These are phyloP conservation scores for Oryzias curvinotus DNA, from an alignment of 2,113 vertebrate genomes.

Conservation along the genomic window DNA sequence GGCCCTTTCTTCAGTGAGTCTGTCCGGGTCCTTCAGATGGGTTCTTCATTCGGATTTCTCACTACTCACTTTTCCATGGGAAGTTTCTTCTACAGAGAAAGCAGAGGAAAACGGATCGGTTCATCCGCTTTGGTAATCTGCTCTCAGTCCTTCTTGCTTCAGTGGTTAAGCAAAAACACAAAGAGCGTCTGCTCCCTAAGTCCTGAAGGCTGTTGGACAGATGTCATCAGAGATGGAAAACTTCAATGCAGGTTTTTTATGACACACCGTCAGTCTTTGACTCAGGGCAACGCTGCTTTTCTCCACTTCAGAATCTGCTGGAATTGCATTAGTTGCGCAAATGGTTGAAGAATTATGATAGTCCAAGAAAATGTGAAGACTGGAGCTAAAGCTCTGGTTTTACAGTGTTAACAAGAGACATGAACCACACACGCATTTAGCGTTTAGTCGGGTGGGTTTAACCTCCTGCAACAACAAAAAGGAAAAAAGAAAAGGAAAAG, in stretches of 20 bases:
- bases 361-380: too few relatives aligned
- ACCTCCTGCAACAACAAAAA: too few relatives aligned
- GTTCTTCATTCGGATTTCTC: neutral
- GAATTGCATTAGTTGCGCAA: too few relatives aligned
- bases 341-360: too few relatives aligned
- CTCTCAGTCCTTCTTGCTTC: slow-evolving; percentile 45
- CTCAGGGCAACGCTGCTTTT: too few relatives aligned
- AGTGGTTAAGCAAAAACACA: slow-evolving; percentile 44
- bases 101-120: slow-evolving; percentile 43
- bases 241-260: neutral
- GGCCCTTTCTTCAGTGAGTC: neutral
- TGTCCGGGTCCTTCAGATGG: slow-evolving; percentile 25
- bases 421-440: too few relatives aligned
- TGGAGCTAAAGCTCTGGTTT: too few relatives aligned
- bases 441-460: too few relatives aligned
- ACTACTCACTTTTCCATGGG: slow-evolving; percentile 29
- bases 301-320: too few relatives aligned
- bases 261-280: too few relatives aligned
- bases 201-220: slow-evolving; percentile 29
- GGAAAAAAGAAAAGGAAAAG: too few relatives aligned
- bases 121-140: slow-evolving; percentile 62
- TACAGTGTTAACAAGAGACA: too few relatives aligned
- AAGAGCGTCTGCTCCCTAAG: slow-evolving; percentile 27
- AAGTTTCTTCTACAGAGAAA: slow-evolving; percentile 16
- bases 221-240: slow-evolving; percentile 22